phyloP scores from a whole-genome alignment of 2,888 invertebrate genomes.

The Trichogramma dendrolimi region DNA sequence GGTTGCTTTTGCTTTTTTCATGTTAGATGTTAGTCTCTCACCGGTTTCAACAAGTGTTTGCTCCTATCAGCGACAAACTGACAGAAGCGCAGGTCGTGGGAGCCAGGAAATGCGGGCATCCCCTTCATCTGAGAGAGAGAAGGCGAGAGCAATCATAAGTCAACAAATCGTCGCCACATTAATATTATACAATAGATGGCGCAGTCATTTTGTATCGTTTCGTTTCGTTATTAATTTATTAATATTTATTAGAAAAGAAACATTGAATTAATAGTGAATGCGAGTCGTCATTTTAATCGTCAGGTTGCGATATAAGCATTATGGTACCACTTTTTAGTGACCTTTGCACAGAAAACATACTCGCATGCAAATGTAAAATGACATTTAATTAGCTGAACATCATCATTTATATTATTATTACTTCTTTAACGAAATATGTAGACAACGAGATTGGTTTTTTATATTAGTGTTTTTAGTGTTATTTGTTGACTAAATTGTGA shows the following conservation, averaged over 20 bases:
- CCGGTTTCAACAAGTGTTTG: conserved; percentile 93
- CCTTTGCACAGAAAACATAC: no score
- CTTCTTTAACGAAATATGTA: no score
- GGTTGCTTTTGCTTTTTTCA: conserved; percentile 11
- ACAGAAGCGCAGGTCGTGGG: conserved; percentile 91
- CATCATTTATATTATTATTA: no score
- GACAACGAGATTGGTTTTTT: no score
- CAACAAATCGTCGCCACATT: no score
- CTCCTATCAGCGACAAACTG: conserved; percentile 95
- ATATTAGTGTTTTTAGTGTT: no score
- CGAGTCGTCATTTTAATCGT: no score
- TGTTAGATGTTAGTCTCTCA: conserved; percentile 61
- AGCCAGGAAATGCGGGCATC: conserved; percentile 86
- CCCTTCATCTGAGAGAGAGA: conserved; percentile 82
- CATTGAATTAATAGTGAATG: conserved; percentile 2
- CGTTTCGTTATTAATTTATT: conserved; percentile 11
- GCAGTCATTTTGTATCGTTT: not conserved
- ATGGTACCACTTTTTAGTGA: no score
- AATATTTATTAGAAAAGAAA: conserved; percentile 25
- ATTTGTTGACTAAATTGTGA: no score
- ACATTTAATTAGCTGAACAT: no score
- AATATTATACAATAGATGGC: conserved; percentile 35
- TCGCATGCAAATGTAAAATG: no score
- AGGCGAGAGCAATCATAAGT: conserved; percentile 42
- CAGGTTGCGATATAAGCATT: no score